Conservation (phyloP, 37 sponge, comb jelly and placozoan genomes). For the Beroe ovata region DNA sequence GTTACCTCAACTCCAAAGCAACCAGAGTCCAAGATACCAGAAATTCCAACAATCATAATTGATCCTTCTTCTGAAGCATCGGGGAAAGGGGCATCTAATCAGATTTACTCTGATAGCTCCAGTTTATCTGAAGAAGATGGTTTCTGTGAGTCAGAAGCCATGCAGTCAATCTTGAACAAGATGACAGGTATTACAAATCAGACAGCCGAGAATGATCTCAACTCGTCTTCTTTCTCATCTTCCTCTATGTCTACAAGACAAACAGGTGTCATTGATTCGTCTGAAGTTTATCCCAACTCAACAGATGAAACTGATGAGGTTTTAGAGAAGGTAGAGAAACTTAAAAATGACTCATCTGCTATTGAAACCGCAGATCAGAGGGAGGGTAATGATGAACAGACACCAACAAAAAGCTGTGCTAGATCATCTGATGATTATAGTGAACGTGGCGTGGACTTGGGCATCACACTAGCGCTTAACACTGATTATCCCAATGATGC, state of each 20-base stretch:
- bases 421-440: neutral
- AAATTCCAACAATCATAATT: neutral
- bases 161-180: conserved; percentile 18
- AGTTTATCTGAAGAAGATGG: conserved; percentile 32
- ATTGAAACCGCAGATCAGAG: neutral
- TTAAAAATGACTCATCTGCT: neutral
- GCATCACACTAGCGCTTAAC: neutral
- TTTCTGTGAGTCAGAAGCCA: conserved; percentile 65
- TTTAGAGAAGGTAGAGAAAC: too few relatives aligned
- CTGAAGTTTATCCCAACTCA: neutral
- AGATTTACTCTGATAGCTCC: neutral
- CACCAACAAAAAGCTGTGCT: neutral
- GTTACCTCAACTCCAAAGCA: neutral
- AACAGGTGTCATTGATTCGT: neutral
- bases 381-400: neutral
- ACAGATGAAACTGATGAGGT: neutral
- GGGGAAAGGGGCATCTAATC: neutral
- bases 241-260: conserved; percentile 12
- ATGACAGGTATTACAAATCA: conserved; percentile 20
- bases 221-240: neutral
- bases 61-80: neutral
- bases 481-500: neutral
- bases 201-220: neutral
- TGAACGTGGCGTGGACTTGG: neutral
- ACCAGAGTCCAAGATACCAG: neutral